A percentile compares a stretch with the other conserved stretches of the same genome.
These are phyloP conservation scores for Aramus guarauna DNA, from an alignment of 2,113 vertebrate genomes.

Conservation along the genomic window DNA sequence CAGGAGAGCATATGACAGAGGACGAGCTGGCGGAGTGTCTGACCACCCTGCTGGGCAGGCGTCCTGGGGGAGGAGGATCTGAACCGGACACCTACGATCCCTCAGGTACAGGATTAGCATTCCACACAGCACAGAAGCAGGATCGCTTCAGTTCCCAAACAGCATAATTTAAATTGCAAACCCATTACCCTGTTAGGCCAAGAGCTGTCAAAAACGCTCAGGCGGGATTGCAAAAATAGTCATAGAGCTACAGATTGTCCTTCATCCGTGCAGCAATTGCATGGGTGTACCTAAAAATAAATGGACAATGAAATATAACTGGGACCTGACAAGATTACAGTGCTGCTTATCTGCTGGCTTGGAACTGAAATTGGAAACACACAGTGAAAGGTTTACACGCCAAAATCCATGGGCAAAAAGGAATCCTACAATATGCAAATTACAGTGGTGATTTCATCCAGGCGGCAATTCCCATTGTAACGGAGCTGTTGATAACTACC, in stretches of 20 bases:
- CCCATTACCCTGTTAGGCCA: background rate
- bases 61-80: constrained; percentile 52
- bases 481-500: background rate
- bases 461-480: background rate
- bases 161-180: constrained; percentile 10
- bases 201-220: constrained; percentile 16
- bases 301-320: constrained; percentile 9
- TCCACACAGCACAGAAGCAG: background rate
- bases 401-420: background rate
- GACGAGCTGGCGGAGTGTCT: constrained; percentile 84
- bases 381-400: background rate
- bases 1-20: constrained; percentile 90
- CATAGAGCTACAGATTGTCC: background rate
- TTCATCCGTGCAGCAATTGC: background rate
- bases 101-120: constrained; percentile 62
- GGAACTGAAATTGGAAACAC: constrained; percentile 7
- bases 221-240: background rate
- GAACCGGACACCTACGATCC: constrained; percentile 10
- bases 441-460: background rate
- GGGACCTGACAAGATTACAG: constrained; percentile 16
- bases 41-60: constrained; percentile 73
- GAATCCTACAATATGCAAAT: background rate
- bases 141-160: background rate
- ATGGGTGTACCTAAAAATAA: constrained; percentile 19
- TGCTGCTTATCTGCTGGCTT: constrained; percentile 3